These are phyloP conservation scores for Drosophila merina DNA, from an alignment of 2,888 invertebrate genomes.

Conservation along the genomic window DNA sequence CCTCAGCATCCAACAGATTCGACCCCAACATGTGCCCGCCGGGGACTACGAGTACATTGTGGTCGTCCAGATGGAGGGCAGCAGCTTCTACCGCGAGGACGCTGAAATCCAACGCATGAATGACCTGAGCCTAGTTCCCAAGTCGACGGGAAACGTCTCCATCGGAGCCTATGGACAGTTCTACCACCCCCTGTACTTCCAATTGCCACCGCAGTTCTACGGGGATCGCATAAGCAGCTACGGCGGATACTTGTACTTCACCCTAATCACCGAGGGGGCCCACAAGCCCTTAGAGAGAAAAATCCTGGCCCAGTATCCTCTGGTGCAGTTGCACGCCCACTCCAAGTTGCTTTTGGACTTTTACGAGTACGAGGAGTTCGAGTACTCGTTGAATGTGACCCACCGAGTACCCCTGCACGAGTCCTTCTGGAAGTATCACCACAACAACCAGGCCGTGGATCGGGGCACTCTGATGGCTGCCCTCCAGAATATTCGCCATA, in stretches of 20 bases:
- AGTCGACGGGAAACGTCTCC: constrained; percentile 84
- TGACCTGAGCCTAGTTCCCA: constrained; percentile 87
- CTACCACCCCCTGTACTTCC: constrained; percentile 83
- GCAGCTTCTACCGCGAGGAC: constrained; percentile 81
- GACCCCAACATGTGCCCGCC: constrained; percentile 73
- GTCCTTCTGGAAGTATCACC: constrained; percentile 88
- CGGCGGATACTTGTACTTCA: constrained; percentile 93
- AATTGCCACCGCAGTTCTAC: constrained; percentile 90
- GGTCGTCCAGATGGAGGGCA: constrained; percentile 82
- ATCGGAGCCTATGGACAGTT: constrained; percentile 82
- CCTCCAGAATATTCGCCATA: constrained; percentile 92
- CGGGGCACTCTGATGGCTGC: constrained; percentile 95
- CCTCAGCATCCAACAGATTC: constrained; percentile 83
- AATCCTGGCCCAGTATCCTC: constrained; percentile 88
- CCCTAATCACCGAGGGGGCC: constrained; percentile 88
- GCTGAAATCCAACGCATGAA: constrained; percentile 85
- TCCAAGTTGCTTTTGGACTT: constrained; percentile 90
- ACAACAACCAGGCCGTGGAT: constrained; percentile 86
- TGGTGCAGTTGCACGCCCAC: constrained; percentile 92
- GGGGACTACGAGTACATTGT: constrained; percentile 83
- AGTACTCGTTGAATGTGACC: constrained; percentile 85
- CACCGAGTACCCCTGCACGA: constrained; percentile 89
- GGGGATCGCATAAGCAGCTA: constrained; percentile 96
- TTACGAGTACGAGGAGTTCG: constrained; percentile 85
- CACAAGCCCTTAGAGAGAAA: constrained; percentile 86